These are phyloP conservation scores for Xestia sexstrigata DNA, from an alignment of 2,888 invertebrate species.

Conservation along the genomic window DNA sequence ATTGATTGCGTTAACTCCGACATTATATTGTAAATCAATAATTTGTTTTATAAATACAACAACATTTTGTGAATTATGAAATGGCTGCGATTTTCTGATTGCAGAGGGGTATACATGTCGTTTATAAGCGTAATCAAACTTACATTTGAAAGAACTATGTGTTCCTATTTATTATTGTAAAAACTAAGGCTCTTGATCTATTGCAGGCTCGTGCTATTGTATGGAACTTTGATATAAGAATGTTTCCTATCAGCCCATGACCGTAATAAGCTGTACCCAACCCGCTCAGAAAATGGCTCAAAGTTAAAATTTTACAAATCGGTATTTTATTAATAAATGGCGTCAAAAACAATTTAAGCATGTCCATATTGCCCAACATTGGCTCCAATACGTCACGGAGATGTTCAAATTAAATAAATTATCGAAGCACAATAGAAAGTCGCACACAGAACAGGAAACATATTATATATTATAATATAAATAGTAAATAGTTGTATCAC, in stretches of 20 bases:
- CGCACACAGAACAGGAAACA: slow-evolving; percentile 71
- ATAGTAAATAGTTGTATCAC: slow-evolving; percentile 74
- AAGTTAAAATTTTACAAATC: background rate
- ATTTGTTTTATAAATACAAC: slow-evolving; percentile 11
- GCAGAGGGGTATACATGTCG: background rate
- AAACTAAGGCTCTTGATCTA: background rate
- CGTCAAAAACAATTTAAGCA: background rate
- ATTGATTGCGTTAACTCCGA: slow-evolving; percentile 22
- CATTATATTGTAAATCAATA: slow-evolving; percentile 11
- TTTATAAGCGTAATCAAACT: background rate
- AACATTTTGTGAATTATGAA: slow-evolving; percentile 4
- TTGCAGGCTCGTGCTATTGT: background rate
- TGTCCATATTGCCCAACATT: slow-evolving; percentile 30
- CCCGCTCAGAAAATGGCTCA: background rate
- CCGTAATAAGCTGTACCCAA: background rate
- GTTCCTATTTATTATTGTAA: background rate
- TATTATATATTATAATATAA: slow-evolving; percentile 75
- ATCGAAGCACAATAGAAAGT: slow-evolving; percentile 75
- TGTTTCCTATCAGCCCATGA: background rate
- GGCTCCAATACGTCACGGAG: slow-evolving; percentile 42
- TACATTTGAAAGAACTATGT: background rate
- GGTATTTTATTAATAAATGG: slow-evolving; percentile 3
- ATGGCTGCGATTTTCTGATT: background rate
- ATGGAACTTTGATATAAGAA: background rate
- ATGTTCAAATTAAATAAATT: slow-evolving; percentile 65